Conservation (phyloP, 1,140 invertebrate genomes). For the Cataglyphis hispanica region DNA sequence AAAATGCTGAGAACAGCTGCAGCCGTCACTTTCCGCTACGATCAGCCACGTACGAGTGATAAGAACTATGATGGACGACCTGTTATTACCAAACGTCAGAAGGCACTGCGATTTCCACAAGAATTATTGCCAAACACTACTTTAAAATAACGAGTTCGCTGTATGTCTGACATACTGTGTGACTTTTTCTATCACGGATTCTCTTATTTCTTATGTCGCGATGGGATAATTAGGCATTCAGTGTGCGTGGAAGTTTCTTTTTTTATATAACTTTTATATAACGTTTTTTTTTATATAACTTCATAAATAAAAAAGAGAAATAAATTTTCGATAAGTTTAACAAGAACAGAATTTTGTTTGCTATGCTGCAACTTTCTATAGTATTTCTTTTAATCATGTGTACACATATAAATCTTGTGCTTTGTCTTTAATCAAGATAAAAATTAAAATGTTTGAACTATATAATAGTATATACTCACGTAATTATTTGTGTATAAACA, state of each 20-base stretch:
- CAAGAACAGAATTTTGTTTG: background rate
- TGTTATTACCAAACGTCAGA: conserved; percentile 56
- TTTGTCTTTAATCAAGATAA: background rate
- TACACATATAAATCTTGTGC: background rate
- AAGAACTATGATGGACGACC: conserved; percentile 75
- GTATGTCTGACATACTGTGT: conserved; percentile 28
- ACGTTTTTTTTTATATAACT: background rate
- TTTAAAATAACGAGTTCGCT: conserved; percentile 33
- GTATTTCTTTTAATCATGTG: background rate
- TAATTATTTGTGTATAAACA: background rate
- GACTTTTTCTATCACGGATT: conserved; percentile 20
- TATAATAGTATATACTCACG: background rate
- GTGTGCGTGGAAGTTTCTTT: background rate
- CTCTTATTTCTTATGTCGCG: background rate
- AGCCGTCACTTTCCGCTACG: conserved; percentile 69
- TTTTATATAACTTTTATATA: background rate
- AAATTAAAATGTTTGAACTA: conserved; percentile 9
- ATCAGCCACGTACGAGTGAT: conserved; percentile 71
- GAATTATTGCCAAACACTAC: conserved; percentile 65
- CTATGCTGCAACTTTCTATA: background rate
- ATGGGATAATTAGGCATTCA: conserved; percentile 5
- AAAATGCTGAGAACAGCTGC: conserved; percentile 75
- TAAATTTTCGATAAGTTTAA: background rate
- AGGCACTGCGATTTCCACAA: conserved; percentile 35
- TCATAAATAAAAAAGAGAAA: conserved; percentile 2